Conservation (phyloP, 2,888 invertebrate species). For the Mesorhabditis spiculigera region DNA sequence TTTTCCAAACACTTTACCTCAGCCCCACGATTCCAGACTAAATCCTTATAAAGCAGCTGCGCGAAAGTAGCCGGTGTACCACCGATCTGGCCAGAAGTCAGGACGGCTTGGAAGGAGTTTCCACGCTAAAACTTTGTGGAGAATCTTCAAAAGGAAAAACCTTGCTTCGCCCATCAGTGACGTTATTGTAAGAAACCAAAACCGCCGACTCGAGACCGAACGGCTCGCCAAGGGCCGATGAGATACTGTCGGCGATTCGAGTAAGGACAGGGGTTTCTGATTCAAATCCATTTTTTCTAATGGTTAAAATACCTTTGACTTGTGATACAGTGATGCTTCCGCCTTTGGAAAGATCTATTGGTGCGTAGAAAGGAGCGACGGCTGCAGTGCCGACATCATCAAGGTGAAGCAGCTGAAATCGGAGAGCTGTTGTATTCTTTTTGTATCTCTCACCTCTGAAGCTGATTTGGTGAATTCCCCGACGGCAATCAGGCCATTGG, state of each 20-base stretch:
- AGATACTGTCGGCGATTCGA: background rate
- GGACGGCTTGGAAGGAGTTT: conserved; percentile 55
- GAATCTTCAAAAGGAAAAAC: conserved; percentile 7
- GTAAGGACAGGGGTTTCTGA: background rate
- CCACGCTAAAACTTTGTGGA: conserved; percentile 20
- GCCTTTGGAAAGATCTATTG: conserved; percentile 41
- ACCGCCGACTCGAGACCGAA: conserved; percentile 36
- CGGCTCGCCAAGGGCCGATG: conserved; percentile 32
- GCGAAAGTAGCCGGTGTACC: conserved; percentile 50
- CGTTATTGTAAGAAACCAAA: conserved; percentile 45
- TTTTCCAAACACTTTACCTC: conserved; percentile 26
- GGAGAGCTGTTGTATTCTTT: too few species aligned
- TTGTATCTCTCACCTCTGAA: background rate
- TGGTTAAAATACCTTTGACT: conserved; percentile 23
- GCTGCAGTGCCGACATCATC: conserved; percentile 46
- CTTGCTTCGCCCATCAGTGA: conserved; percentile 27
- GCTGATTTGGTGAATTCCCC: conserved; percentile 24
- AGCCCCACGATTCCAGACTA: conserved; percentile 52
- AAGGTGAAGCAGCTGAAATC: conserved; percentile 17
- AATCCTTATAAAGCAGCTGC: conserved; percentile 49
- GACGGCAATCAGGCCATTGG: conserved; percentile 49
- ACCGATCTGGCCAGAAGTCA: conserved; percentile 32
- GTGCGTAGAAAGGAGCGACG: conserved; percentile 55
- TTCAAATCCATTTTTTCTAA: background rate
- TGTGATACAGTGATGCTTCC: conserved; percentile 43